Evolutionary conservation across 35 echinoderm and acorn worm genomes (phyloP).

Genomic region (Chiridota heheva): DNA sequence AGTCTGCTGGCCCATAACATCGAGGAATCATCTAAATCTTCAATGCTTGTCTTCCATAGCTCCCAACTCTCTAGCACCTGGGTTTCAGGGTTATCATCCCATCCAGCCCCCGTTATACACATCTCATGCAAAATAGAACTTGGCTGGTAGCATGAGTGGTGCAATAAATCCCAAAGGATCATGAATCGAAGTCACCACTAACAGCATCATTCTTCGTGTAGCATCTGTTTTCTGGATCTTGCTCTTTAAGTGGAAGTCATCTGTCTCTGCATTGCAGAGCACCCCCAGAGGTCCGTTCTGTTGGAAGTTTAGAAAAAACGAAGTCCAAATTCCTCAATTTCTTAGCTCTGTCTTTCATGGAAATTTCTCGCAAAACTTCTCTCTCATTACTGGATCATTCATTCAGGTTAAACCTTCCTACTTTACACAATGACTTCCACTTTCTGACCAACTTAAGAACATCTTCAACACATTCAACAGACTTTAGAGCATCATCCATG

Average conservation of each 20-base stretch:
- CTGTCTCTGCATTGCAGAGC: constrained; percentile 45
- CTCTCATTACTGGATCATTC: constrained; percentile 44
- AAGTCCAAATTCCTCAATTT: constrained; percentile 31
- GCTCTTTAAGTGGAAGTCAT: constrained; percentile 48
- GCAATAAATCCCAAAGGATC: constrained; percentile 56
- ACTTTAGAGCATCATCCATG: constrained; percentile 69
- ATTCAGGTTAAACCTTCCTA: constrained; percentile 60
- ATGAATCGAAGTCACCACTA: constrained; percentile 34
- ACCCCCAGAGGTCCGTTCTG: constrained; percentile 39
- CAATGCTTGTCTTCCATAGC: constrained; percentile 34
- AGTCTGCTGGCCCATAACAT: constrained; percentile 26
- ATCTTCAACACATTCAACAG: constrained; percentile 20
- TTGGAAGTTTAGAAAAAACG: neutral
- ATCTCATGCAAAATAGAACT: constrained; percentile 47
- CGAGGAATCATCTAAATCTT: constrained; percentile 40
- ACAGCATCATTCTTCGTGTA: constrained; percentile 45
- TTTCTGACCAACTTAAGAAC: constrained; percentile 27
- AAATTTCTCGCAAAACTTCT: constrained; percentile 43
- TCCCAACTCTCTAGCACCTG: constrained; percentile 26
- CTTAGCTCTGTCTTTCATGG: constrained; percentile 37
- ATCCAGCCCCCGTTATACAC: constrained; percentile 2
- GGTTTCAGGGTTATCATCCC: constrained; percentile 50
- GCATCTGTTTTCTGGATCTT: constrained; percentile 9
- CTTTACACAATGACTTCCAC: constrained; percentile 6
- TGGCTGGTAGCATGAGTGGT: constrained; percentile 27